These are phyloP conservation scores for Urophycis tenuis DNA, from an alignment of 2,797 vertebrate genomes.

Conservation along the genomic window DNA sequence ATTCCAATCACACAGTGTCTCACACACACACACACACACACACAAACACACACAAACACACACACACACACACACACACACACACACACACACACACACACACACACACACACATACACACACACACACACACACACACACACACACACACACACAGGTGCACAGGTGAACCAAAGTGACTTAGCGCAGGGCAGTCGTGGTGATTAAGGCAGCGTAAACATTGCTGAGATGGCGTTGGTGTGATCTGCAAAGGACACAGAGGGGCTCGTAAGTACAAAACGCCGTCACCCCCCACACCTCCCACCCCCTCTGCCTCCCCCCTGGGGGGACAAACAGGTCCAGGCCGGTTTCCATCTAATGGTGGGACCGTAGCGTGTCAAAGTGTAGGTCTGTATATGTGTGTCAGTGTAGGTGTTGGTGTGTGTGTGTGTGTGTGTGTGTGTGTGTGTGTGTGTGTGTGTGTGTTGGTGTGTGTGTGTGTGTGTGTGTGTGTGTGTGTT, in stretches of 20 bases:
- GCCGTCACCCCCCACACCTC: too few species aligned
- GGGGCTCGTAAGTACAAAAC: constrained; percentile 19
- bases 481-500: constrained; percentile 9
- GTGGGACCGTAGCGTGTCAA: too few species aligned
- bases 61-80: too few species aligned
- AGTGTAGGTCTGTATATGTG: neutral
- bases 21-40: too few species aligned
- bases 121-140: constrained; percentile 10
- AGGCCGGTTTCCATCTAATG: constrained; percentile 1
- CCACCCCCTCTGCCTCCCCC: constrained; percentile 7
- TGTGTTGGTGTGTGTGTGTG: constrained; percentile 16
- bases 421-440: constrained; percentile 1
- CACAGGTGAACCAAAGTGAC: constrained; percentile 5
- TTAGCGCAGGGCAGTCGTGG: constrained; percentile 34
- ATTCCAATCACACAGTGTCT: too few species aligned
- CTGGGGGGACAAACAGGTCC: neutral
- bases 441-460: neutral
- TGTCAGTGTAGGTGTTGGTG: neutral
- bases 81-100: too few species aligned
- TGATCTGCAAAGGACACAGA: constrained; percentile 32
- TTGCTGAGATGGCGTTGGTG: constrained; percentile 52
- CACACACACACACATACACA: too few species aligned
- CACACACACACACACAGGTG: neutral
- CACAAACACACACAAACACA: too few species aligned
- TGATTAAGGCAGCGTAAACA: constrained; percentile 60